Conservation (phyloP, 2,113 vertebrate genomes). For the Apodemus speciosus region DNA sequence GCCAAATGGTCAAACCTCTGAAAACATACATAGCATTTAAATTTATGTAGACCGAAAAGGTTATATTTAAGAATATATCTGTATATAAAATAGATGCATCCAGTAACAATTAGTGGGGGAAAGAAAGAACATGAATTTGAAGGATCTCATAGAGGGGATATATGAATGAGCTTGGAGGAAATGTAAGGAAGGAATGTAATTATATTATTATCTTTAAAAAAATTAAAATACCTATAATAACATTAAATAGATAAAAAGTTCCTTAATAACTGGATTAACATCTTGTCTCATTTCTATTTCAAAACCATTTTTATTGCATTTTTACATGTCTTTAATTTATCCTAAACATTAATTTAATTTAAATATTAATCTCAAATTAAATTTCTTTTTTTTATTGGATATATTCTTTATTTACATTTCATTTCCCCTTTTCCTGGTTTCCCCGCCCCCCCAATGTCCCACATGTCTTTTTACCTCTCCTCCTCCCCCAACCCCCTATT, state of each 20-base stretch:
- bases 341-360: neutral
- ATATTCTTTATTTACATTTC: no score
- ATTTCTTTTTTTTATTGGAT: no score
- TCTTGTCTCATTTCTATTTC: neutral
- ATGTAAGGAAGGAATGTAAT: neutral
- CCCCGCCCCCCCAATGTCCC: no score
- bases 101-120: neutral
- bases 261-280: neutral
- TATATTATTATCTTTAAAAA: neutral
- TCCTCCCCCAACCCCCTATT: no score
- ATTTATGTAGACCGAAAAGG: neutral
- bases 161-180: neutral
- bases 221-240: neutral
- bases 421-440: no score
- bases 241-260: neutral
- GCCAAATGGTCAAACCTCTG: neutral
- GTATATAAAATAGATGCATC: neutral
- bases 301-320: neutral
- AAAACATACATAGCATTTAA: neutral
- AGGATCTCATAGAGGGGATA: neutral
- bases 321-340: neutral
- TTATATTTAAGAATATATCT: neutral
- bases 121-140: neutral
- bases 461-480: no score
- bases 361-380: neutral